Evolutionary conservation across 2,888 invertebrate genomes (phyloP), one percentile per base, ranked within the genome.

Genomic region (Leptinotarsa juncta): DNA sequence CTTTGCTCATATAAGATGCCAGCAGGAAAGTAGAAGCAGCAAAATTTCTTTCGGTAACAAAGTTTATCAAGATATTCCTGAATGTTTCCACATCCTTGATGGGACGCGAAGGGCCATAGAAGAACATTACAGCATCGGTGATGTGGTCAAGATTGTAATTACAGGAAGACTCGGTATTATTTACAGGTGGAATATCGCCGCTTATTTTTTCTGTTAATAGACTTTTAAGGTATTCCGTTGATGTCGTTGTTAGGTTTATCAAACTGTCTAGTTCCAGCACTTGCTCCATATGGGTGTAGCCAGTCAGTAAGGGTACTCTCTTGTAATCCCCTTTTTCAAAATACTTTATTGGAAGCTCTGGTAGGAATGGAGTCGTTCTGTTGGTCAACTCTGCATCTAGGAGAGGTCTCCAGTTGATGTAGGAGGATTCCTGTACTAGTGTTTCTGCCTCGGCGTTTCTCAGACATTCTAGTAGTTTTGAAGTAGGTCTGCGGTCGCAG

Each of bases 261-360:
- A 91, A 89, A 32, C 91, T 85, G n/a, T 88, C 89, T 67, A 89
- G 86, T 20, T 92, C 89, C 1, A 95, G 85, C 10, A 93, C 93
- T 81, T 94, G 94, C 87, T 96, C 96, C 93, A 95, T 95, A 81
- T 94, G 93, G 0, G 95, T 95, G 81, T 92, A 95, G 15, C 86
- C 86, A n/a, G 92, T 91, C 80, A 96, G 86, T 16, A 95, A 83
- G 0, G 95, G 95, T 0, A 95, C 92, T 71, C 93, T 91, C 74
- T 91, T 90, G 78, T 91, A 92, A 49, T 90, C 89, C 14, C 92
- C 93, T 70, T 88, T 89, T 79, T 91, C 90, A 75, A 94, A 91
- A 70, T 92, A 86, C 79, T 89, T 90, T 75, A 89, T 90, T 0
- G 95, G 95, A 69, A 91, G 89, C 80, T 92, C 93, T 50, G 93